A percentile compares a stretch with the other conserved stretches of the same genome.
These are phyloP conservation scores for Lapara coniferarum DNA, from an alignment of 2,888 invertebrate species.

Conservation along the genomic window DNA sequence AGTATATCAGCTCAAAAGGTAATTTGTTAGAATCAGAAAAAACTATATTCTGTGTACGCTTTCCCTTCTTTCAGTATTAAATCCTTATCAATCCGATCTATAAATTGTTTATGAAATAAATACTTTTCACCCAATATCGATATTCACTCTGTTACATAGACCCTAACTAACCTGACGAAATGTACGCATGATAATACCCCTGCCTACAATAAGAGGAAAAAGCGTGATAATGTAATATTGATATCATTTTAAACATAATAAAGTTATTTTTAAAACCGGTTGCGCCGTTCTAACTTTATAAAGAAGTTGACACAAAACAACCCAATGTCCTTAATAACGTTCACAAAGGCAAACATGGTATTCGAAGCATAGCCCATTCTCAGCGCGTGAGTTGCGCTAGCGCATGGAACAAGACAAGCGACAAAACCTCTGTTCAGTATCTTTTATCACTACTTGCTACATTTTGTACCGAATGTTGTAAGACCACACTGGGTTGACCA, in stretches of 20 bases:
- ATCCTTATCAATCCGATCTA: too few relatives aligned
- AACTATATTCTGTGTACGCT: too few relatives aligned
- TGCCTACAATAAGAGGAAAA: too few relatives aligned
- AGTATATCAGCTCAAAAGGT: too few relatives aligned
- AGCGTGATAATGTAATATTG: neutral
- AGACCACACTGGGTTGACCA: constrained; percentile 30
- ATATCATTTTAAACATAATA: too few relatives aligned
- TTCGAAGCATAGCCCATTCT: neutral
- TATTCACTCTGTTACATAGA: too few relatives aligned
- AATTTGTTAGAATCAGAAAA: too few relatives aligned
- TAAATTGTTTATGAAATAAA: too few relatives aligned
- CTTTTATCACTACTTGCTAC: constrained; percentile 40
- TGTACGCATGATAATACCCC: too few relatives aligned
- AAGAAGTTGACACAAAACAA: neutral
- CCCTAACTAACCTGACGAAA: too few relatives aligned
- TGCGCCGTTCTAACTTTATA: neutral
- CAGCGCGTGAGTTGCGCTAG: neutral
- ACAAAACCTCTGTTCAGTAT: constrained; percentile 41
- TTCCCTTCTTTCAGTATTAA: too few relatives aligned
- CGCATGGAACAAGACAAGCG: constrained; percentile 33
- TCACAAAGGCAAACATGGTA: constrained; percentile 8
- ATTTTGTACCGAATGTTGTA: constrained; percentile 37
- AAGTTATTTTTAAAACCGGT: neutral
- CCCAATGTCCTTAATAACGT: neutral
- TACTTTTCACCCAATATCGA: too few relatives aligned